Evolutionary conservation across 2,888 invertebrate genomes (phyloP).

Genomic region (Euplagia quadripunctaria): DNA sequence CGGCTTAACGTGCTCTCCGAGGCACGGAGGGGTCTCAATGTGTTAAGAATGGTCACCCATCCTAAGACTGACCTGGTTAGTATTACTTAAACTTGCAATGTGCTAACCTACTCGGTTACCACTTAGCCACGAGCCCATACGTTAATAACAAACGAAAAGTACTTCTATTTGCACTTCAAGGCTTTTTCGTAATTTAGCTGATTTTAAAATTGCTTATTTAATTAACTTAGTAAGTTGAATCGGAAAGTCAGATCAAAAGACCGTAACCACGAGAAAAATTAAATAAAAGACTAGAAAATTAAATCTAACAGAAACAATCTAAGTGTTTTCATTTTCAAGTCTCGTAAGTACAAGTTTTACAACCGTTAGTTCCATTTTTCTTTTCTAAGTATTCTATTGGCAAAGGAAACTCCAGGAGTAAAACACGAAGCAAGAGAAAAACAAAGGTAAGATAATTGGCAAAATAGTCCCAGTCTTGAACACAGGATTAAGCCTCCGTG

Average conservation of each 20-base stretch:
- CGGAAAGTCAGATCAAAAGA: neutral
- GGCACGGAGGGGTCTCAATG: too few relatives aligned
- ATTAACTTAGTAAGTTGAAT: neutral
- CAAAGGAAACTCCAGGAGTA: conserved; percentile 22
- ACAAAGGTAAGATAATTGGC: conserved; percentile 40
- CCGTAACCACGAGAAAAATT: neutral
- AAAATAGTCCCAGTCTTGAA: conserved; percentile 28
- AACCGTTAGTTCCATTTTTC: conserved; percentile 14
- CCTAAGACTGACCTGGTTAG: too few relatives aligned
- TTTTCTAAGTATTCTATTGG: conserved; percentile 23
- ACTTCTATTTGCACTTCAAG: too few relatives aligned
- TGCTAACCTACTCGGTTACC: too few relatives aligned
- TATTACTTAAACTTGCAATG: too few relatives aligned
- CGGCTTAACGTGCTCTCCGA: too few relatives aligned
- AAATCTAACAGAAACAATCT: neutral
- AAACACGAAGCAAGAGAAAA: conserved; percentile 27
- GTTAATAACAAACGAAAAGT: too few relatives aligned
- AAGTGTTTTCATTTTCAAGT: conserved; percentile 19
- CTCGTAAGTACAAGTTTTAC: conserved; percentile 4
- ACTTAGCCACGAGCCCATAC: too few relatives aligned
- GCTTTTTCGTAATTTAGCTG: too few relatives aligned
- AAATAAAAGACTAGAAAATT: neutral
- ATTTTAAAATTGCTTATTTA: too few relatives aligned
- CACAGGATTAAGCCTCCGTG: conserved; percentile 33
- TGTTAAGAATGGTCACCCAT: too few relatives aligned